Percentiles rank a stretch among this genome's conserved stretches.
Evolutionary conservation across 2,888 invertebrate species (phyloP).

Genomic region (Nasonovia ribisnigri): DNA sequence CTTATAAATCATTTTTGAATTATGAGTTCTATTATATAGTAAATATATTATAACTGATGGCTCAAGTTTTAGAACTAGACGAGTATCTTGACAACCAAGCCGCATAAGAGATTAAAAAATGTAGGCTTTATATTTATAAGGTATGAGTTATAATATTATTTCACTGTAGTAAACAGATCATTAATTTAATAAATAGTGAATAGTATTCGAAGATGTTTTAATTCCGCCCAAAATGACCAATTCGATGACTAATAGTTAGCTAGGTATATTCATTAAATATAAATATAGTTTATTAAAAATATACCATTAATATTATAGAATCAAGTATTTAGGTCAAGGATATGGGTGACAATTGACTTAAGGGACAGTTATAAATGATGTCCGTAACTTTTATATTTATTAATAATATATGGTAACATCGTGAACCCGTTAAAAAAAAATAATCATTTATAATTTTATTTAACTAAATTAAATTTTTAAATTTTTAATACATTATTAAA

Average conservation of each 20-base stretch:
- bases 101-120: background rate
- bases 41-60: background rate
- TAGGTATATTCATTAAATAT: background rate
- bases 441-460: background rate
- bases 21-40: background rate
- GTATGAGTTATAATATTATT: background rate
- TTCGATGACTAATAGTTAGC: background rate
- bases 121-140: background rate
- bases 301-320: background rate
- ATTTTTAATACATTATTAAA: background rate
- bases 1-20: background rate
- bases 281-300: background rate
- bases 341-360: background rate
- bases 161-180: background rate
- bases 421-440: background rate
- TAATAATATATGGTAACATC: background rate
- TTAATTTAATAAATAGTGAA: background rate
- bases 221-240: background rate
- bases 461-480: background rate
- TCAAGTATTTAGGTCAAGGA: constrained; percentile 33
- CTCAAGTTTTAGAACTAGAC: background rate
- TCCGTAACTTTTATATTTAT: background rate
- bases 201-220: background rate
- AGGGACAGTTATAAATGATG: constrained; percentile 39
- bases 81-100: background rate